Evolutionary conservation across 2,113 vertebrate species (phyloP).

Genomic region (Hippocampus mohnikei): DNA sequence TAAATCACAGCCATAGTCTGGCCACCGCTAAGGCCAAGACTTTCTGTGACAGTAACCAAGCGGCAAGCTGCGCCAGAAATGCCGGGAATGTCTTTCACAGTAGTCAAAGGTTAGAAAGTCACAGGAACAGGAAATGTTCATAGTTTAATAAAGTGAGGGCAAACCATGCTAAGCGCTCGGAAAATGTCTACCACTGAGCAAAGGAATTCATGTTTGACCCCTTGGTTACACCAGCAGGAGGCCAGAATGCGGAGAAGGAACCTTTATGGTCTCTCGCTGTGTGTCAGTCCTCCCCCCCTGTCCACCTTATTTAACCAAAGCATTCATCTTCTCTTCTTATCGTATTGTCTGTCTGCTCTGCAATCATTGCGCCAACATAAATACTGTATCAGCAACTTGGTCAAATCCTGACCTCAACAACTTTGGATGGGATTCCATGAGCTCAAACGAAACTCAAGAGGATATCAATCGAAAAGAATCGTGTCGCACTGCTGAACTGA

Average conservation of each 20-base stretch:
- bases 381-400: not conserved
- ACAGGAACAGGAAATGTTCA: not conserved
- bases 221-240: not conserved
- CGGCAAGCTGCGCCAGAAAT: not conserved
- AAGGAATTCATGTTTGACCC: not conserved
- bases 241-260: not conserved
- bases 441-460: no score
- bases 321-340: not conserved
- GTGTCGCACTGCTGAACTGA: not conserved
- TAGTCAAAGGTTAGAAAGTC: not conserved
- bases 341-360: not conserved
- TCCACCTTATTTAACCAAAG: not conserved
- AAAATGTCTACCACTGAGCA: not conserved
- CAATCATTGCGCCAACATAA: not conserved
- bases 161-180: not conserved
- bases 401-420: not conserved
- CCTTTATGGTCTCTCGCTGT: not conserved
- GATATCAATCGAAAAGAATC: no score
- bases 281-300: not conserved
- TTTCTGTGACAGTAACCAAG: not conserved
- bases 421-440: not conserved
- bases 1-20: not conserved
- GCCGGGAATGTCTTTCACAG: not conserved
- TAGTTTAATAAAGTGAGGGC: not conserved
- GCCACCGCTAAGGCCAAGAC: not conserved